Percentiles rank a stretch among this genome's conserved stretches.
These are phyloP conservation scores for Orientallactaga bullata DNA, from an alignment of 2,113 vertebrate species.

Conservation along the genomic window DNA sequence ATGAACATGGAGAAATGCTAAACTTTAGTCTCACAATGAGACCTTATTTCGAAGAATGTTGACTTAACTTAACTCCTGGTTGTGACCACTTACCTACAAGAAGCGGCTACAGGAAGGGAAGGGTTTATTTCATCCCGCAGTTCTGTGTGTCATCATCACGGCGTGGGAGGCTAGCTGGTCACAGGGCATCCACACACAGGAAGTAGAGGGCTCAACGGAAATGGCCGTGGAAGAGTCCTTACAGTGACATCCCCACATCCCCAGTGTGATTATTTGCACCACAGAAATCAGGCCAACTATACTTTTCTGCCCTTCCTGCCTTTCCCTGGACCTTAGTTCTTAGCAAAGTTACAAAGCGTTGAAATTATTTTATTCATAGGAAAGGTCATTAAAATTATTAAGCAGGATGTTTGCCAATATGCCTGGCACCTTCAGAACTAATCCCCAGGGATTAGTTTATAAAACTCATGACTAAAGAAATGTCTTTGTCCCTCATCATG, in stretches of 20 bases:
- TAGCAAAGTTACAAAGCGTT: slow-evolving; percentile 60
- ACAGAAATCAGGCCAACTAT: slow-evolving; percentile 5
- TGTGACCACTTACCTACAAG: too few species aligned
- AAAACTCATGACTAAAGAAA: slow-evolving; percentile 64
- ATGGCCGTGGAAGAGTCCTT: background rate
- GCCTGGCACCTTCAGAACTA: background rate
- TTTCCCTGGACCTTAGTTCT: slow-evolving; percentile 49
- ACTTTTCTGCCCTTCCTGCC: slow-evolving; percentile 2
- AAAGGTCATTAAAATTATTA: slow-evolving; percentile 75
- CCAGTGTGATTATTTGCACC: slow-evolving; percentile 11
- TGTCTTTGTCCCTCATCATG: slow-evolving; percentile 65
- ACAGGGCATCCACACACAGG: too few species aligned
- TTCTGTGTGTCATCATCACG: too few species aligned
- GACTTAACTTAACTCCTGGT: too few species aligned
- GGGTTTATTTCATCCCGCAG: too few species aligned
- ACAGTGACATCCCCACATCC: background rate
- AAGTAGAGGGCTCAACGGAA: background rate
- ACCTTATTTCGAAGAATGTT: background rate
- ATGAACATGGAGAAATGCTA: background rate
- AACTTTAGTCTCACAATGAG: background rate
- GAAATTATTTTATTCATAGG: slow-evolving; percentile 62
- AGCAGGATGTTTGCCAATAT: slow-evolving; percentile 21
- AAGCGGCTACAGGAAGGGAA: too few species aligned
- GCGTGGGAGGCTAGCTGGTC: background rate
- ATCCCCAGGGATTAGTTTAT: slow-evolving; percentile 53